Evolutionary conservation across 37 sponge, comb jelly and placozoan genomes (phyloP).

Genomic region (Chondrosia reniformis): DNA sequence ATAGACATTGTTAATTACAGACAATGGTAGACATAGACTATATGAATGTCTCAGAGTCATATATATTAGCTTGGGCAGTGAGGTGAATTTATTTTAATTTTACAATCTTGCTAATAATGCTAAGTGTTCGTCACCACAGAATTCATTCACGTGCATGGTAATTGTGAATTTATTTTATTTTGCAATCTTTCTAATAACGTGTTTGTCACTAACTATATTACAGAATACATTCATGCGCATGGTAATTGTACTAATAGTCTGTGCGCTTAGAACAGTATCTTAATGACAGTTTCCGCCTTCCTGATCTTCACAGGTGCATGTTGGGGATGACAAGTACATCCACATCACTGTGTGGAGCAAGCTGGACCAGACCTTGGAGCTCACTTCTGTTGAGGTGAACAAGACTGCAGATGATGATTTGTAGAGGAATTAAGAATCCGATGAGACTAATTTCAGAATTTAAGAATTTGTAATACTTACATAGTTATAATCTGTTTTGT

Average conservation of each 20-base stretch:
- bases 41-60: too few relatives aligned
- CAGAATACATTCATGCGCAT: too few relatives aligned
- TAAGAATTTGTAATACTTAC: too few relatives aligned
- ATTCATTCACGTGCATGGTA: constrained; percentile 51
- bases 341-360: constrained; percentile 52
- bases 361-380: constrained; percentile 14
- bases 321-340: constrained; percentile 32
- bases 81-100: too few relatives aligned
- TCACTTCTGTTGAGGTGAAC: neutral
- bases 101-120: neutral
- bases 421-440: too few relatives aligned
- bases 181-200: neutral
- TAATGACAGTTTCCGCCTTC: neutral
- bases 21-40: too few relatives aligned
- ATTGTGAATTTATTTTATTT: neutral
- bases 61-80: too few relatives aligned
- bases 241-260: neutral
- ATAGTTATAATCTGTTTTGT: too few relatives aligned
- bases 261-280: neutral
- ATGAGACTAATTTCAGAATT: too few relatives aligned
- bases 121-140: constrained; percentile 59
- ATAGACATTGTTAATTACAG: too few relatives aligned
- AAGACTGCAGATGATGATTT: constrained; percentile 11
- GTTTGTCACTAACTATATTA: neutral
- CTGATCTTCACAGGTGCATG: constrained; percentile 37